phyloP scores from a whole-genome alignment of 2,113 vertebrate genomes.

The Ellobius talpinus region DNA sequence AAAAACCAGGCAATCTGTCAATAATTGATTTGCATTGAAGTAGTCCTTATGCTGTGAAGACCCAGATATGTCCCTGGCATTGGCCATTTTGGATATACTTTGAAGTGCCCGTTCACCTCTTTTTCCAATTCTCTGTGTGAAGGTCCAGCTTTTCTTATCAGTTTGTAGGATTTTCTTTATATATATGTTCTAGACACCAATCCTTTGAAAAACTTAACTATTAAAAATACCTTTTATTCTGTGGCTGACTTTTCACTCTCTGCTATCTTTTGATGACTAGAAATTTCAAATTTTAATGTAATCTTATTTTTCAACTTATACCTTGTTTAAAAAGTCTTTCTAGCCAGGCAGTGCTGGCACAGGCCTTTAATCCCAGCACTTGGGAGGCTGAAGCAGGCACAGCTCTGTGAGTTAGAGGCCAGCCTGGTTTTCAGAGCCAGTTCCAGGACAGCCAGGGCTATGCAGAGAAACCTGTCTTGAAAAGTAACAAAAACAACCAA shows the following conservation, averaged over 20 bases:
- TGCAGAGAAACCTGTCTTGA: not conserved
- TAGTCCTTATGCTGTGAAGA: not conserved
- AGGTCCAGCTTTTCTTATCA: not conserved
- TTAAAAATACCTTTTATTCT: not conserved
- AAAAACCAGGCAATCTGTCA: not conserved
- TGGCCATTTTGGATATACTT: not conserved
- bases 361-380: not conserved
- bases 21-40: not conserved
- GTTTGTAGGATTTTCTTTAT: not conserved
- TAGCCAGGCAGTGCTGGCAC: not conserved
- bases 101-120: not conserved
- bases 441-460: not conserved
- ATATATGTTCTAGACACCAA: not conserved
- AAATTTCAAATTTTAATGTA: not conserved
- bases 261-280: not conserved
- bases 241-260: not conserved
- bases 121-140: not conserved
- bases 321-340: constrained; percentile 22
- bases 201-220: not conserved
- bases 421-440: not conserved
- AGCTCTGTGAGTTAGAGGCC: not conserved
- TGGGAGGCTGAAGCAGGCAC: not conserved
- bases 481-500: not conserved
- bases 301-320: not conserved
- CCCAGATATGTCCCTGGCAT: not conserved